Evolutionary conservation across 2,797 vertebrate species (phyloP), one percentile per base, ranked within the genome.

Genomic region (Neomorphus geoffroyi): DNA sequence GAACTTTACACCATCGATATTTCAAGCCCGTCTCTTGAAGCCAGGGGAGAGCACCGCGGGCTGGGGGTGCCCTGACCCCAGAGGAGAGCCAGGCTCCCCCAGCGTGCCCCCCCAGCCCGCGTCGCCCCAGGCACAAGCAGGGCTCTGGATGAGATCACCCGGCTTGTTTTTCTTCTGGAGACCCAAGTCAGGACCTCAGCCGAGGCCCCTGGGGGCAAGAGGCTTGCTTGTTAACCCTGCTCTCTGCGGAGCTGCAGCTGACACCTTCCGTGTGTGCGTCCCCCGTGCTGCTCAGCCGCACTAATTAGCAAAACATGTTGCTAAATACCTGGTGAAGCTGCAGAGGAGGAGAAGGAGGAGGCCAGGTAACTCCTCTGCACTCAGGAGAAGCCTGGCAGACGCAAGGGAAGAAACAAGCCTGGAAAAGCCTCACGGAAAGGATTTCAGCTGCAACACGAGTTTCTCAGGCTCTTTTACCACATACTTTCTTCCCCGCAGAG

Each of bases 281-380:
- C 50, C 33, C 53, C n/a, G 7, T 11, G n/a, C 72, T 71, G 58
- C 81, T 80, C 86, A 88, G 81, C 74, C 56, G 13, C 56, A 81
- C 90, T 94, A 94, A 94, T 95, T 93, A 95, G 85, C 79, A 86
- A 82, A 95, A 93, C 26, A 45, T 18, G 4, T 91, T 94, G 92
- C 92, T 89, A 93, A 95, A 95, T 82, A 96, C 46, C n/a, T 58
- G 58, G 69, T 90, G 81, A 95, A 94, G 83, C 75, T 50, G 75
- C 50, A 77, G 67, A 90, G 72, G 57, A 92, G 81, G 67, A 75
- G 86, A 39, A 67, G 88, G 73, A 60, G 86, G 71, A 14, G 80
- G 80, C 54, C 78, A 82, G 78, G 64, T 89, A 92, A 87, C 78
- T 94, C 73, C 66, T 73, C 48, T 64, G 70, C 7, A 9, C 62